Percentiles rank a stretch among this genome's conserved stretches.
These are phyloP conservation scores for Aplochiton taeniatus DNA, from an alignment of 2,797 vertebrate genomes.

Conservation along the genomic window DNA sequence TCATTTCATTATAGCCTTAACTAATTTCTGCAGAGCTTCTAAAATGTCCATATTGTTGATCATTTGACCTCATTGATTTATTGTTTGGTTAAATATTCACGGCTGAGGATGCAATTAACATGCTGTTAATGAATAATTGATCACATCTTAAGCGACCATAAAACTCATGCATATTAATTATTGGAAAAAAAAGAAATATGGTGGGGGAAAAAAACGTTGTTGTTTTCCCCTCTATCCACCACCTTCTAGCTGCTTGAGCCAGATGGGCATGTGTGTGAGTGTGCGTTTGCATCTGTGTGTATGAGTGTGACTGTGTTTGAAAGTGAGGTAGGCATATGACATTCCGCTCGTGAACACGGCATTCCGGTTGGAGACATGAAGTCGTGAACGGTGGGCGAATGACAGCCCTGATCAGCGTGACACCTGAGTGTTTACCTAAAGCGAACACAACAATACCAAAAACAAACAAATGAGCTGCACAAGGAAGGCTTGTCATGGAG, in stretches of 20 bases:
- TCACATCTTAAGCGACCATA: constrained; percentile 77
- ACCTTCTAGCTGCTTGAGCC: constrained; percentile 61
- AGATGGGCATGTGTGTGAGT: constrained; percentile 50
- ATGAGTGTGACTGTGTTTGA: neutral
- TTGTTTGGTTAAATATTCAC: constrained; percentile 78
- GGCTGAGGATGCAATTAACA: constrained; percentile 80
- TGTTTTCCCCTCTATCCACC: constrained; percentile 73
- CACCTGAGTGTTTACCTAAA: constrained; percentile 64
- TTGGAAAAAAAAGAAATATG: constrained; percentile 57
- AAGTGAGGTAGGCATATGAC: neutral
- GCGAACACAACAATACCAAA: constrained; percentile 39
- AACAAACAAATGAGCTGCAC: constrained; percentile 56
- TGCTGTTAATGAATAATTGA: constrained; percentile 81
- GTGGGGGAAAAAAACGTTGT: constrained; percentile 62
- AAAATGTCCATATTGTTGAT: constrained; percentile 75
- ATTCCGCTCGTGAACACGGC: constrained; percentile 57
- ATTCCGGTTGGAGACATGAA: constrained; percentile 25
- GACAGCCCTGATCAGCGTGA: constrained; percentile 26
- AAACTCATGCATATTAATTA: constrained; percentile 80
- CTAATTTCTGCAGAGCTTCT: constrained; percentile 70
- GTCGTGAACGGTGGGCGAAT: too few relatives aligned
- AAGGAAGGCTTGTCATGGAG: constrained; percentile 54
- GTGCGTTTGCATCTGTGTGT: constrained; percentile 21
- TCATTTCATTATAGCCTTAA: constrained; percentile 69
- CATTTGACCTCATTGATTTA: constrained; percentile 78